Percentiles rank a stretch among this genome's conserved stretches.
Conservation (phyloP, 2,888 invertebrate genomes). For the Priapulus caudatus region DNA sequence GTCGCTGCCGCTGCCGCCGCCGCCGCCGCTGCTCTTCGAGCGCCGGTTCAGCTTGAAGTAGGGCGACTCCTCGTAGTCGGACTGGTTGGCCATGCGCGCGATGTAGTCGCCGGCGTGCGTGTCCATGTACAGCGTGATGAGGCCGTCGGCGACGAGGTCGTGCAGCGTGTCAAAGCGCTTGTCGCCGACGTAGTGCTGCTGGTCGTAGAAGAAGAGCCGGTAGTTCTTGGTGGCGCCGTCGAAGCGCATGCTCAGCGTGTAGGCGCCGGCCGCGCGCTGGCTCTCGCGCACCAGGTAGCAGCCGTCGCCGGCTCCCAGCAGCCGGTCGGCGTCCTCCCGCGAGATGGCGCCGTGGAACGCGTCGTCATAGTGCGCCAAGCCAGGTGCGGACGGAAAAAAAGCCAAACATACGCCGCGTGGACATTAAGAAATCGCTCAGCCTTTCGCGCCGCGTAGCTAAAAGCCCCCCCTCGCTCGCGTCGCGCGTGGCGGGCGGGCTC, state of each 20-base stretch:
- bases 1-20: background rate
- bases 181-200: conserved; percentile 63
- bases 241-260: conserved; percentile 63
- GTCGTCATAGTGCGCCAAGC: too few relatives aligned
- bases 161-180: conserved; percentile 67
- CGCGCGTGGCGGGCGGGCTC: too few relatives aligned
- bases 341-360: conserved; percentile 71
- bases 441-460: too few relatives aligned
- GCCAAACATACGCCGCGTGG: too few relatives aligned
- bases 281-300: conserved; percentile 74
- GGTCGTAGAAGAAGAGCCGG: conserved; percentile 45
- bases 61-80: conserved; percentile 72
- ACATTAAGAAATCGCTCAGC: too few relatives aligned
- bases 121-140: conserved; percentile 80
- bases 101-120: conserved; percentile 65
- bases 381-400: too few relatives aligned
- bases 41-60: conserved; percentile 56
- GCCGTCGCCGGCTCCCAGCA: conserved; percentile 56
- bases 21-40: too few relatives aligned
- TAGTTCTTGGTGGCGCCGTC: conserved; percentile 43
- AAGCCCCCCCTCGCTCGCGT: too few relatives aligned
- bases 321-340: conserved; percentile 58
- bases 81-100: conserved; percentile 63
- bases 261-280: conserved; percentile 57
- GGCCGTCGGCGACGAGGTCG: conserved; percentile 78